Evolutionary conservation across 92 coral and sea anemone genomes (phyloP), one percentile per base, ranked within the genome.

Genomic region (Paragorgia papillata): DNA sequence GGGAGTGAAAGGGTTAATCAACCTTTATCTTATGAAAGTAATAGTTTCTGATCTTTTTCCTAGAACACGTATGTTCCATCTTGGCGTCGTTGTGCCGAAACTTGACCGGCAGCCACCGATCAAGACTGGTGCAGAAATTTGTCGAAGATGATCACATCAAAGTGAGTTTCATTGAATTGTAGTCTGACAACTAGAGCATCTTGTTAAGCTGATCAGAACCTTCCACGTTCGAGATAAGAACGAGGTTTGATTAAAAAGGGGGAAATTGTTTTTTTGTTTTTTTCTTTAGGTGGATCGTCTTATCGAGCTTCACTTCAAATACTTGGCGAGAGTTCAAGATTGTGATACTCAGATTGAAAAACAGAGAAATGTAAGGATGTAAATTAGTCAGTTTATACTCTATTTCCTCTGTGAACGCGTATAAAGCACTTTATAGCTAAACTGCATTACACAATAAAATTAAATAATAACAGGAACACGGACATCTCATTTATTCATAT

Each of bases 41-140:
- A n/a, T n/a, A n/a, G n/a, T n/a, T n/a, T n/a, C n/a, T n/a, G n/a
- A n/a, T 56, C 43, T 46, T 27, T 49, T 46, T 66, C 50, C 4
- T 83, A 94, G 98, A 94, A 50, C 98, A 94, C 76, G 83, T 84
- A 8, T 78, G 87, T 39, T 91, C 97, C 12, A 85, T 94, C 53
- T 27, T 91, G 66, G 88, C 96, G 60, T 94, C 97, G 56, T 85
- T 94, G 78, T 94, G 86, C 73, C 90, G 92, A 76, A 94, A 94
- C 50, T 82, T 94, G 40, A 64, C 90, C 25, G 95, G 98, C 13
- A 63, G 78, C 71, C 81, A 88, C 43, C 86, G 88, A 33, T 79
- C 81, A 35, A 84, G 98, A 55, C 77, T 94, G 76, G 97, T 94
- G 53, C 98, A 94, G 82, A 94, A 94, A 82, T 94, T 94, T 87